A percentile compares a stretch with the other conserved stretches of the same genome.
phyloP scores from a whole-genome alignment of 2,888 invertebrate species.

The Epiblema foenella region DNA sequence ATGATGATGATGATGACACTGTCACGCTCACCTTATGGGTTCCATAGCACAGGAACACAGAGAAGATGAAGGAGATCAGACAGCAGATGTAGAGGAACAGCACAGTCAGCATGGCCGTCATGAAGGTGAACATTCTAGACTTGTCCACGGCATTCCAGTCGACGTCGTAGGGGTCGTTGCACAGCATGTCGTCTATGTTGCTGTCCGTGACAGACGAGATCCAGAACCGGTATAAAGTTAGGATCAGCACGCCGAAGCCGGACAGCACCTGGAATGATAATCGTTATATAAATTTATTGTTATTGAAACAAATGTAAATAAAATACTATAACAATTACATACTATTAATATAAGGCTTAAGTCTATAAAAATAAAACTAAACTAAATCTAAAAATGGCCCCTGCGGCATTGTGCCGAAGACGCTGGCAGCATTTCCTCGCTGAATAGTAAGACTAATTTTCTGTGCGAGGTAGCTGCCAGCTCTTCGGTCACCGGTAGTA shows the following conservation, averaged over 20 bases:
- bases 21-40: slow-evolving; percentile 43
- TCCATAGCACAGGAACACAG: slow-evolving; percentile 44
- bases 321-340: too few species aligned
- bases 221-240: background rate
- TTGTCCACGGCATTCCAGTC: background rate
- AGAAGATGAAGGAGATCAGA: slow-evolving; percentile 41
- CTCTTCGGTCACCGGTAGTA: too few species aligned
- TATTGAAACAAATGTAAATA: too few species aligned
- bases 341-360: too few species aligned
- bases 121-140: background rate
- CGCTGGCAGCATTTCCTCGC: too few species aligned
- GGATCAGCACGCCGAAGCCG: background rate
- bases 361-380: too few species aligned
- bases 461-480: too few species aligned
- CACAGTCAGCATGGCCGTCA: background rate
- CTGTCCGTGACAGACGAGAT: background rate
- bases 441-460: too few species aligned
- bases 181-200: background rate
- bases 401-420: too few species aligned
- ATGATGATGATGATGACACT: too few species aligned
- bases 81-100: slow-evolving; percentile 22
- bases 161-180: background rate
- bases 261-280: background rate
- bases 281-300: too few species aligned
- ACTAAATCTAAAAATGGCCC: too few species aligned